Base-by-base conservation (phyloP, 2,113 vertebrate species). In the Passer domesticus region DNA sequence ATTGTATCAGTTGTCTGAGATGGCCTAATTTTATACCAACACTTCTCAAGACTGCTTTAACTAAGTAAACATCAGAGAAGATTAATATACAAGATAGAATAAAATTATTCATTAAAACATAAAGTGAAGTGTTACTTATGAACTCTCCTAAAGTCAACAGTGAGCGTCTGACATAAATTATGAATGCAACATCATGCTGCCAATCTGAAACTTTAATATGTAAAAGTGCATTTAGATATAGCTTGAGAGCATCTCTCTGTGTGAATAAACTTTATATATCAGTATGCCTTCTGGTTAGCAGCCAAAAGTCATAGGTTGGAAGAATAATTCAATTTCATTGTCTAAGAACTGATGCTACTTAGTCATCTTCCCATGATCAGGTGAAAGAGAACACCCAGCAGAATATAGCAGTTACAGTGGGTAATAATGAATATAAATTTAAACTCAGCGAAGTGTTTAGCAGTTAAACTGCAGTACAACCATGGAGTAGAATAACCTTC, bases 261-360 rank as follows among this genome's bases (percentile, higher is more conserved):
- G 31, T 43, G 46, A 92, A 87, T 46, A 92, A 79, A 83, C 62
- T 64, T 91, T 60, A 64, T 58, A 62, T 10, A 85, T 55, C 33
- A 47, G 11, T 20, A 66, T 56, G 21, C 16, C 50, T 90, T 76
- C 24, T 77, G 55, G 55, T 69, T 79, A 53, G 39, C 33, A 88
- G 43, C 43, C 63, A 92, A 83, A 91, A 88, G 30, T 59, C 52
- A 83, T 50, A 63, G 37, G 33, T 41, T 90, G 60, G 59, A 90
- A 94, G 50, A 95, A 93, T 63, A 77, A 88, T 81, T 92, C 64
- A 63, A 50, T 85, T 80, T 94, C 39, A 30, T 85, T 83, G 37
- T 58, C 59, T 83, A 80, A 74, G 50, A 78, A 70, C 39, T 64
- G 17, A 12, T 74, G 37, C 16, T 92, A 89, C 50, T 88, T 89